These are phyloP conservation scores for Priocnemis perturbator DNA, from an alignment of 2,888 invertebrate genomes.

Conservation along the genomic window DNA sequence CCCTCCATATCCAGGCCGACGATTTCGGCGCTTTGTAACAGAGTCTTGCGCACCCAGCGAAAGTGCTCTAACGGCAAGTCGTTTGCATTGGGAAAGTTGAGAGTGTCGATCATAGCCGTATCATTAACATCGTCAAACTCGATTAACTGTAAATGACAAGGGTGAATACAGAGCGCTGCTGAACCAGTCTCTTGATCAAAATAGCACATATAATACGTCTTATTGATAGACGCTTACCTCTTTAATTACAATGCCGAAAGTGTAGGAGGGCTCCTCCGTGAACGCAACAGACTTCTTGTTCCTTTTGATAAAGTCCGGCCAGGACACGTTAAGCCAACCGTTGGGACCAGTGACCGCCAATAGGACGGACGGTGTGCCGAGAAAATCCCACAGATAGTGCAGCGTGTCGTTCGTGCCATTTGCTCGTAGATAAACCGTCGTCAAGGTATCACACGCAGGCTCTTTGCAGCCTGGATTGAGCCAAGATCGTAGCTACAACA, in stretches of 20 bases:
- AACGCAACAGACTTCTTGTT: conserved; percentile 71
- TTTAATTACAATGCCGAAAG: conserved; percentile 80
- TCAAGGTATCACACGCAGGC: conserved; percentile 67
- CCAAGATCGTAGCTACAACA: conserved; percentile 62
- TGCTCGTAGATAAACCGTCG: conserved; percentile 78
- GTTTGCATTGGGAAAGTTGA: conserved; percentile 68
- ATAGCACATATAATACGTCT: too few species aligned
- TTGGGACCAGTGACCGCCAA: conserved; percentile 76
- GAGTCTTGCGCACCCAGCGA: conserved; percentile 71
- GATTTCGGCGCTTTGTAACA: conserved; percentile 72
- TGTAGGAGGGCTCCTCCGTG: conserved; percentile 76
- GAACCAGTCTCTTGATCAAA: too few species aligned
- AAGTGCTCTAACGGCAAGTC: conserved; percentile 69
- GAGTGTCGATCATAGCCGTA: conserved; percentile 72
- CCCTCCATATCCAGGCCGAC: conserved; percentile 67
- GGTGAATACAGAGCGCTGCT: conserved; percentile 5
- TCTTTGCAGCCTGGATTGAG: conserved; percentile 70
- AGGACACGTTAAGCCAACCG: conserved; percentile 76
- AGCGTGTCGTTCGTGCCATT: conserved; percentile 79
- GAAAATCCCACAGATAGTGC: conserved; percentile 83
- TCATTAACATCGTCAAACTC: conserved; percentile 80
- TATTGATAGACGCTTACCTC: conserved; percentile 75
- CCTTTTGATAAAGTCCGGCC: conserved; percentile 73
- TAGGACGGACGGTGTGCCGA: conserved; percentile 79
- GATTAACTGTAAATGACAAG: conserved; percentile 75